Conservation (phyloP, 1,140 invertebrate species). For the Bombus sibiricus region DNA sequence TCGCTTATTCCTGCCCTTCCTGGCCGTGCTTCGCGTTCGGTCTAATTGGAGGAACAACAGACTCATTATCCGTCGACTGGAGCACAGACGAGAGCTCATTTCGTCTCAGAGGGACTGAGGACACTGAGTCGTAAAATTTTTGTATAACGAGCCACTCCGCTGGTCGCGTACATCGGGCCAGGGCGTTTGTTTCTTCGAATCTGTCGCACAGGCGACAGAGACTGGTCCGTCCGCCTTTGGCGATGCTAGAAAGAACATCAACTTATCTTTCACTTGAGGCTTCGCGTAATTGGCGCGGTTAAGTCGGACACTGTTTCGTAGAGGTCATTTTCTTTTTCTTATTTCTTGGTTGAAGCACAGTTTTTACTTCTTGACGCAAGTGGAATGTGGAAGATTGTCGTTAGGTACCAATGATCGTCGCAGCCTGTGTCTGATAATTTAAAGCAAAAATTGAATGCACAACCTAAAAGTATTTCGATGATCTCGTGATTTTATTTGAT, state of each 20-base stretch:
- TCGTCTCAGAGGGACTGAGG: slow-evolving; percentile 56
- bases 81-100: slow-evolving; percentile 70
- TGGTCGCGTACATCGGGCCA: neutral
- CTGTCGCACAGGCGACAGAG: neutral
- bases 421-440: too few species aligned
- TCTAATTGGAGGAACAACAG: slow-evolving; percentile 76
- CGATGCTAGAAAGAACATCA: neutral
- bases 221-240: neutral
- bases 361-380: too few species aligned
- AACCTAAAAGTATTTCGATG: neutral
- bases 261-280: neutral
- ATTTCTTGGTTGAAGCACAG: neutral
- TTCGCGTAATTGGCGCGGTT: neutral
- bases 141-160: slow-evolving; percentile 74
- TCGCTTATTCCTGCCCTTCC: slow-evolving; percentile 26
- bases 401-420: too few species aligned
- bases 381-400: neutral
- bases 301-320: neutral
- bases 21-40: slow-evolving; percentile 1
- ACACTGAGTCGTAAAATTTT: slow-evolving; percentile 69
- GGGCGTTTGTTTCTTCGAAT: slow-evolving; percentile 22
- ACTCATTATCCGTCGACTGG: slow-evolving; percentile 72
- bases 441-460: neutral
- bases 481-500: neutral
- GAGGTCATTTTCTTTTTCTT: neutral